A percentile compares a stretch with the other conserved stretches of the same genome.
These are phyloP conservation scores for Phaenicophaeus curvirostris DNA, from an alignment of 2,797 vertebrate genomes.

Conservation along the genomic window DNA sequence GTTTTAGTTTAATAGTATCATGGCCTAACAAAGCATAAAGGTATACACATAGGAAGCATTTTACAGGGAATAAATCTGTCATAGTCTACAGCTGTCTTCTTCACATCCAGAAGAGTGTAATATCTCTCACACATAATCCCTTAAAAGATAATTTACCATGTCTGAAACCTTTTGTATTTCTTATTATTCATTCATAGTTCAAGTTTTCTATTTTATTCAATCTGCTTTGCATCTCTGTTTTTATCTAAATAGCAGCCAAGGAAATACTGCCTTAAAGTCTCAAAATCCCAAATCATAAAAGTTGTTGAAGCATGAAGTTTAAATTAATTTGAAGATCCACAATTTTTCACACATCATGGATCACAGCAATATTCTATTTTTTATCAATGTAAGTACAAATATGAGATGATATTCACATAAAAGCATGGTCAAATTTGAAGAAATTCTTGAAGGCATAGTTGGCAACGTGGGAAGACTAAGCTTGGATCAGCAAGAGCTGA, in stretches of 20 bases:
- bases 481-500: background rate
- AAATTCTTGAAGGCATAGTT: background rate
- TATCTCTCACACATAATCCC: background rate
- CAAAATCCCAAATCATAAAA: background rate
- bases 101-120: background rate
- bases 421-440: background rate
- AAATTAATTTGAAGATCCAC: background rate
- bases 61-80: background rate
- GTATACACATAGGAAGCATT: background rate
- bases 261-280: background rate
- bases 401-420: background rate
- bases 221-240: background rate
- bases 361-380: background rate
- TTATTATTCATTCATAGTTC: background rate
- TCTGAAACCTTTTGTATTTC: background rate
- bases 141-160: background rate
- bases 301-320: background rate
- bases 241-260: background rate
- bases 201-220: background rate
- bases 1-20: background rate
- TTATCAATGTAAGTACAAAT: background rate
- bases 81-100: background rate
- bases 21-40: background rate
- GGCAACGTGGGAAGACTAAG: background rate
- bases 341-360: background rate